phyloP scores from a whole-genome alignment of 2,797 vertebrate genomes.

The Sus cebifrons region DNA sequence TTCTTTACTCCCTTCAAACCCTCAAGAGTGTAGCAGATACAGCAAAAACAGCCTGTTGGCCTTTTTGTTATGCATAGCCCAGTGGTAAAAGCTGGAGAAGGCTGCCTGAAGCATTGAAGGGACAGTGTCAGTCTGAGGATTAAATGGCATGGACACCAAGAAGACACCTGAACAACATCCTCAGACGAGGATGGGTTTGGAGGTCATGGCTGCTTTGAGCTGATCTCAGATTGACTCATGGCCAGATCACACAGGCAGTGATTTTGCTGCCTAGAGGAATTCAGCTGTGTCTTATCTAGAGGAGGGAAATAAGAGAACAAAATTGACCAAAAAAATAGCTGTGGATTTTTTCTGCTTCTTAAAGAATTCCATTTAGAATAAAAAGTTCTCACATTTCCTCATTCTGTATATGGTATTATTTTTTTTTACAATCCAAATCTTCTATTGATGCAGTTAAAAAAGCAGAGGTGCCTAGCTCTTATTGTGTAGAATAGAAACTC shows the following conservation, averaged over 20 bases:
- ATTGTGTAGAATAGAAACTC: conserved; percentile 39
- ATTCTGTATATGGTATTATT: background rate
- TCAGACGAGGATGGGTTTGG: background rate
- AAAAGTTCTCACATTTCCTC: conserved; percentile 54
- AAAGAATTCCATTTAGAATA: conserved; percentile 72
- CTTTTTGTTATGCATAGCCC: background rate
- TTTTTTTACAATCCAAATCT: background rate
- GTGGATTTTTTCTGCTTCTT: conserved; percentile 49
- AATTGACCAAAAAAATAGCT: conserved; percentile 17
- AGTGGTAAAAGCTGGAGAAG: background rate
- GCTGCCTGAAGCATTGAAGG: background rate
- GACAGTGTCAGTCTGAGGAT: background rate
- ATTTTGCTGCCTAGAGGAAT: conserved; percentile 54
- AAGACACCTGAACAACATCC: background rate
- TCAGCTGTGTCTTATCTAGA: conserved; percentile 63
- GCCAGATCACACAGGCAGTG: background rate
- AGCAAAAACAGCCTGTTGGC: background rate
- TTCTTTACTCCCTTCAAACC: background rate
- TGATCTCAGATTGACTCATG: background rate
- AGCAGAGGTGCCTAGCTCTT: conserved; percentile 21
- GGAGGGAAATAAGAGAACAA: conserved; percentile 53
- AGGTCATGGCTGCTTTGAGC: conserved; percentile 45
- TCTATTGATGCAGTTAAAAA: conserved; percentile 66
- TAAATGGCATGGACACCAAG: background rate
- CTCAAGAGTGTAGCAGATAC: background rate